Evolutionary conservation across 2,797 vertebrate genomes (phyloP), one percentile per base, ranked within the genome.

Genomic region (Diglossa cyanea): DNA sequence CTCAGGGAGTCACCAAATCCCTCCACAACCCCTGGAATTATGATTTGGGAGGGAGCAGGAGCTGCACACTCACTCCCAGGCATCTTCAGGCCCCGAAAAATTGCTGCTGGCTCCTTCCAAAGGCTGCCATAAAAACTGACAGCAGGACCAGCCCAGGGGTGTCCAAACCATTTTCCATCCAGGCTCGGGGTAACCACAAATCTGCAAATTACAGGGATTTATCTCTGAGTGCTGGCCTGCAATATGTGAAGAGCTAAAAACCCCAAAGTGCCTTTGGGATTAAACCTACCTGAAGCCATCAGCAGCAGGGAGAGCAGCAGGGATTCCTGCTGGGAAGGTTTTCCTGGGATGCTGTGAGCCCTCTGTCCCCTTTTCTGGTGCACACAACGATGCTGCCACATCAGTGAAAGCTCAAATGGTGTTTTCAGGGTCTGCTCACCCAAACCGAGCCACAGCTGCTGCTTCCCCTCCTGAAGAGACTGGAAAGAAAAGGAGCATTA

Each of bases 301-400:
- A 42, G 35, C 1, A 1, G 50, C 50, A 30, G 11, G 10, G 50
- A 30, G 50, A 51, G 50, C 50, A 30, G 61, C 33, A 1, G 28
- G 68, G 37, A 91, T 40, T 61, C 58, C 58, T 30, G 0, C 35
- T 21, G 66, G 53, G 48, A 71, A 63, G 84, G 28, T 51, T 67
- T 42, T 70, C n/a, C 44, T 44, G 77, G 80, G 60, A 13, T 67
- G 68, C 1, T 2, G 45, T 2, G 66, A 87, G 77, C 35, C 16
- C 30, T 28, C 57, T 55, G 9, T 40, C 30, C 45, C n/a, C 5
- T 54, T 10, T 12, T 4, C 72, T 77, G 28, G 15, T 17, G 33
- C 76, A 39, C 62, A 55, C 45, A 48, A 26, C 0, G 1, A 15
- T 12, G 42, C 50, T 88, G 60, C n/a, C 82, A 23, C 0, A 0